Evolutionary conservation across 2,888 invertebrate genomes (phyloP), one percentile per base, ranked within the genome.

Genomic region (Thalpophila matura): DNA sequence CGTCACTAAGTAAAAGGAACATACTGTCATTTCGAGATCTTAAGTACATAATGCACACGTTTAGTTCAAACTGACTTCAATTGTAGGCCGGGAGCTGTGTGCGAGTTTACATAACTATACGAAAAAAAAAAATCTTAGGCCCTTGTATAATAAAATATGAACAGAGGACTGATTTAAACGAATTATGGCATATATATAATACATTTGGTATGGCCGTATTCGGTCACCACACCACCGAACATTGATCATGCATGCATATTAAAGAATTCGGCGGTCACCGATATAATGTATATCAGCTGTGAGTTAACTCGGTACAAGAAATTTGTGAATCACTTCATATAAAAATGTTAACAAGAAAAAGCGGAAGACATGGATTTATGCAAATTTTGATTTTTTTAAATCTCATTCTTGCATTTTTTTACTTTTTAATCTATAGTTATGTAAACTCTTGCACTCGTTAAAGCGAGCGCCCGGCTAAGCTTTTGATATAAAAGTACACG

Each of bases 401-500:
- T n/a, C n/a, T n/a, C n/a, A n/a, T n/a, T n/a, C 16, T 14, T 16
- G 0, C 1, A 9, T 26, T 14, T 9, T 43, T 10, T 3, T 18
- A n/a, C n/a, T 12, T 9, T n/a, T 27, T 22, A 37, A 4, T 14
- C 6, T 20, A 57, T 66, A 51, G 70, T 60, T 63, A 66, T 58
- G 37, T 61, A 55, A 62, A 45, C 54, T 45, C 20, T n/a, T 6
- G 14, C 43, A 50, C 29, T 31, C 12, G 18, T 63, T 14, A 53
- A 64, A 54, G 75, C 78, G n/a, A 55, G 71, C 49, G 27, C 58
- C 71, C 51, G 75, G 75, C 53, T 70, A 66, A 64, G 78, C 79
- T 76, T 69, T 69, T 69, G 61, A 57, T 66, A 74, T 60, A 58
- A 74, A 74, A 57, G 6, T 50, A 61, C 70, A 78, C 71, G 12